A percentile compares a stretch with the other conserved stretches of the same genome.
These are phyloP conservation scores for Trissonchulus latispiculum DNA, from an alignment of 2,888 invertebrate genomes.

Conservation along the genomic window DNA sequence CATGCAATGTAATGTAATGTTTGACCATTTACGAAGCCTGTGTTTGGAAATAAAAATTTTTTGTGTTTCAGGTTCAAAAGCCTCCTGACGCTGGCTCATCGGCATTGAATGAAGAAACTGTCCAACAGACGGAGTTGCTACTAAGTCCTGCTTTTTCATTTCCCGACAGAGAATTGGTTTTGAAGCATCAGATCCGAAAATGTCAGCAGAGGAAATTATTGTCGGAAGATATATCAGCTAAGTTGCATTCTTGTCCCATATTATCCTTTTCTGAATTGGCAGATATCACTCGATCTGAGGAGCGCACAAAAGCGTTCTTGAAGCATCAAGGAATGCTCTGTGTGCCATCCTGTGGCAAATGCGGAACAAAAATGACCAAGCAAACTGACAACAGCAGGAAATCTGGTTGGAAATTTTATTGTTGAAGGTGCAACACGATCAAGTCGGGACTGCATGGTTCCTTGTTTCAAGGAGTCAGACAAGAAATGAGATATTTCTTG, in stretches of 20 bases:
- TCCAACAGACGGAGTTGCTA: no score
- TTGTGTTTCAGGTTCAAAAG: no score
- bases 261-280: neutral
- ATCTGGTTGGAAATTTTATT: neutral
- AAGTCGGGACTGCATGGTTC: neutral
- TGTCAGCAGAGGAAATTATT: neutral
- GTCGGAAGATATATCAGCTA: neutral
- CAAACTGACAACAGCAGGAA: neutral
- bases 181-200: no score
- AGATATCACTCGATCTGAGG: neutral
- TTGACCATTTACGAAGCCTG: no score
- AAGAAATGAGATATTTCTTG: neutral
- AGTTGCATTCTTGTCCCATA: neutral
- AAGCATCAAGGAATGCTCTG: neutral
- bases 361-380: neutral
- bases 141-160: no score
- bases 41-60: no score
- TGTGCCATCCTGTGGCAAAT: neutral
- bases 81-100: no score
- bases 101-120: no score
- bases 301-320: neutral
- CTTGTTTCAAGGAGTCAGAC: neutral
- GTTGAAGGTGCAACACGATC: neutral
- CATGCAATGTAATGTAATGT: no score
- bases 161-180: no score